Percentiles rank a stretch among this genome's conserved stretches.
These are phyloP conservation scores for Oncorhynchus masou DNA, from an alignment of 2,113 vertebrate genomes.

Conservation along the genomic window DNA sequence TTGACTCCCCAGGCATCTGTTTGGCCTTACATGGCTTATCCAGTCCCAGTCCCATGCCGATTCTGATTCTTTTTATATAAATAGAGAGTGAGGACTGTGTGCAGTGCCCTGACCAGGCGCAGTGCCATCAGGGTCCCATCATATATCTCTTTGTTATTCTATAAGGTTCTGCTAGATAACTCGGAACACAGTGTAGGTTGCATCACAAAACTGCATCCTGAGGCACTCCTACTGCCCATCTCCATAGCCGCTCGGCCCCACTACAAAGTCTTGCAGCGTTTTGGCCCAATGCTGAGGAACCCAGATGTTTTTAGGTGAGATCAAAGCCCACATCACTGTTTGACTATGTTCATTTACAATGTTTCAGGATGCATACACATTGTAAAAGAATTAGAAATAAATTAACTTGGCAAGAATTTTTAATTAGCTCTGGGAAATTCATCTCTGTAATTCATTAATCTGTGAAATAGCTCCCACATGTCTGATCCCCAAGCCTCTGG, in stretches of 20 bases:
- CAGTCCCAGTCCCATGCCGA: constrained; percentile 17
- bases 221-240: too few relatives aligned
- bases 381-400: not conserved
- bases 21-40: constrained; percentile 40
- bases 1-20: constrained; percentile 37
- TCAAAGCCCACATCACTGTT: not conserved
- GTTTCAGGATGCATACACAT: not conserved
- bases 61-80: constrained; percentile 20
- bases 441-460: not conserved
- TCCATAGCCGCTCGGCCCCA: too few relatives aligned
- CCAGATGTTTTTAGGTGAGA: not conserved
- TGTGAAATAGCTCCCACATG: not conserved
- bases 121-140: not conserved
- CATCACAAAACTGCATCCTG: too few relatives aligned
- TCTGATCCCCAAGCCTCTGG: not conserved
- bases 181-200: too few relatives aligned
- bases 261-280: too few relatives aligned
- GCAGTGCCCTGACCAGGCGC: not conserved
- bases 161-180: too few relatives aligned
- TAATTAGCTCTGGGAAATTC: not conserved
- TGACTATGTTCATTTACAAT: not conserved
- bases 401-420: not conserved
- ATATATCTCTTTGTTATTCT: not conserved
- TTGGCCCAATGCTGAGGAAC: not conserved
- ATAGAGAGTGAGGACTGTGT: constrained; percentile 42